Evolutionary conservation across 1,140 invertebrate genomes (phyloP).

Genomic region (Colletes latitarsis): DNA sequence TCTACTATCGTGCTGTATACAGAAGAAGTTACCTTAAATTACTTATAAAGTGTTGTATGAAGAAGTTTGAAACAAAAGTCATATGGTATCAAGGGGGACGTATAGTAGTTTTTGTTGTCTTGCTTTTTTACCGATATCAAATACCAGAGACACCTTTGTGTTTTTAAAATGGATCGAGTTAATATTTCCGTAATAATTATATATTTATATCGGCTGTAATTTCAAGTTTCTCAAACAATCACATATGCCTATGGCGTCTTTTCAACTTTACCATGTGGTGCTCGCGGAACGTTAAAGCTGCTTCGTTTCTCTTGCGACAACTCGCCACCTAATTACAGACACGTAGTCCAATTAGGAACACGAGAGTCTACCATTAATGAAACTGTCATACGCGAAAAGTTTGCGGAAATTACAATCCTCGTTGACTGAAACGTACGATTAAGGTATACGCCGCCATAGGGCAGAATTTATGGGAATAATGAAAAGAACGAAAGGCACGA

Average conservation of each 20-base stretch:
- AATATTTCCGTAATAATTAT: no score
- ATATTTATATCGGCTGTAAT: no score
- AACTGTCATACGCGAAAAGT: constrained; percentile 3
- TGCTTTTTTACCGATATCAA: no score
- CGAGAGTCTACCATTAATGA: neutral
- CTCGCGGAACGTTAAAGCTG: neutral
- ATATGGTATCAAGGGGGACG: no score
- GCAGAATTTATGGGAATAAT: neutral
- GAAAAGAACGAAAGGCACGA: neutral
- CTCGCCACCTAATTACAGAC: constrained; percentile 8
- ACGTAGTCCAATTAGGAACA: constrained; percentile 9
- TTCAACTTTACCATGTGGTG: neutral
- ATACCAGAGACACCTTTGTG: no score
- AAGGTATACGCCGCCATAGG: neutral
- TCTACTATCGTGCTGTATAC: no score
- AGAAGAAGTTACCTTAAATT: no score
- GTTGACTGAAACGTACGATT: constrained; percentile 6
- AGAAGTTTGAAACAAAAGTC: no score
- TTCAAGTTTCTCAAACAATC: neutral
- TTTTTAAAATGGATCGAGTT: no score
- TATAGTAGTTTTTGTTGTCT: no score
- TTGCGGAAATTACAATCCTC: neutral
- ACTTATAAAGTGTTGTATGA: no score
- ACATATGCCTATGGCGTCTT: neutral
- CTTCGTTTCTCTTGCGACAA: neutral